Evolutionary conservation across 2,113 vertebrate genomes (phyloP), one percentile per base, ranked within the genome.

Genomic region (Lamprotornis superbus): DNA sequence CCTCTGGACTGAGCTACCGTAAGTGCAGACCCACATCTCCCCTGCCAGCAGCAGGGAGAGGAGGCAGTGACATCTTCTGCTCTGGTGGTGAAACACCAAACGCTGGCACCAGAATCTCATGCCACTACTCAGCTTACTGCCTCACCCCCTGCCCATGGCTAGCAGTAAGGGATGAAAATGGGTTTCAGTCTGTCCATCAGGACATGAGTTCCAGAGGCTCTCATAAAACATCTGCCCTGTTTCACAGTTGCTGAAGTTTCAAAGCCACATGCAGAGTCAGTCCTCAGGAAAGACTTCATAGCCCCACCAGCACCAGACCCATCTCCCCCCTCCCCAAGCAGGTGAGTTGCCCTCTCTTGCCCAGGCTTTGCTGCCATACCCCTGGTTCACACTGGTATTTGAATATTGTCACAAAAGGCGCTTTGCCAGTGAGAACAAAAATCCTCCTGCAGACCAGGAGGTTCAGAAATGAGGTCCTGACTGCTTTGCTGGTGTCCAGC

Each of bases 201-300:
- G 25, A 16, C 71, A 42, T 21, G 8, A 17, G 33, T 39, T 67
- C 60, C 44, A 28, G 35, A 53, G 9, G 15, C 4, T 24, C 40
- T 87, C 49, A 24, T 16, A 5, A 52, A n/a, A 15, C 4, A 5
- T 25, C 61, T 82, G 52, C 61, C 30, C n/a, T 87, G 3, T 64
- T 75, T 35, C 7, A 16, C 93, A 97, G 96, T 97, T 33, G 95
- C 95, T 82, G 83, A 96, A 30, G 69, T 95, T 23, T 94, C 96
- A 9, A 97, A 91, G 87, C 49, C 87, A 2, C 69, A 97, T 0
- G 37, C 89, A 1, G 94, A 97, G 93, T 9, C 55, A 0, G 61
- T 91, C 13, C 94, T 97, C 44, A 90, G 65, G 49, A 75, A 47
- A 14, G 91, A 92, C 22, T 70, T 97, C 3, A n/a, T 35, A 74